phyloP scores from a whole-genome alignment of 2,888 invertebrate genomes.

The Dyspetes luteomarginatus region DNA sequence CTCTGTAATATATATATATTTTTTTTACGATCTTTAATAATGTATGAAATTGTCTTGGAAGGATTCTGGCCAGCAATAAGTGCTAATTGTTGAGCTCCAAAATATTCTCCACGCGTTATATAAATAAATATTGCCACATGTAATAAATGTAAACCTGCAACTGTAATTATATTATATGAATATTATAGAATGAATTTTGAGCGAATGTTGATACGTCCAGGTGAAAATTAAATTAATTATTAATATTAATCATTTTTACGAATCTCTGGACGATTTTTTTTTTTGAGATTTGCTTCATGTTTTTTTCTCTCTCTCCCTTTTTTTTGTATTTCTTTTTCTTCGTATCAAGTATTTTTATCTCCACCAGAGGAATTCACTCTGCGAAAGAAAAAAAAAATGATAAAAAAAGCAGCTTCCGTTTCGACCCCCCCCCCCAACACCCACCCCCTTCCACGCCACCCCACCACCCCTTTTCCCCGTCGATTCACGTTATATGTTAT shows the following conservation, averaged over 20 bases:
- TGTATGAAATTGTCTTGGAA: too few species aligned
- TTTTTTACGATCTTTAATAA: not conserved
- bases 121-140: too few species aligned
- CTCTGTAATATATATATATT: not conserved
- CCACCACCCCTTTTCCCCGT: not conserved
- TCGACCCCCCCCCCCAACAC: not conserved
- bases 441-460: not conserved
- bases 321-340: conserved; percentile 14
- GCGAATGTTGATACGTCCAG: too few species aligned
- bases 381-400: conserved; percentile 14
- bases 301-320: not conserved
- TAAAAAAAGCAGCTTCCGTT: conserved; percentile 35
- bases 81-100: conserved; percentile 20
- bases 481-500: conserved; percentile 14
- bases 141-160: too few species aligned
- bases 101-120: conserved; percentile 38
- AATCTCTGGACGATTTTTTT: not conserved
- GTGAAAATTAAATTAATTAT: too few species aligned
- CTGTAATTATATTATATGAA: too few species aligned
- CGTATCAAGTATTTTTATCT: conserved; percentile 40
- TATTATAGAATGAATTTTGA: too few species aligned
- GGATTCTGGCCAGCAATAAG: not conserved
- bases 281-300: not conserved
- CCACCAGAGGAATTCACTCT: conserved; percentile 24
- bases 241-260: too few species aligned